phyloP scores from a whole-genome alignment of 2,797 vertebrate species.

The Melanotaenia parkinsoni region DNA sequence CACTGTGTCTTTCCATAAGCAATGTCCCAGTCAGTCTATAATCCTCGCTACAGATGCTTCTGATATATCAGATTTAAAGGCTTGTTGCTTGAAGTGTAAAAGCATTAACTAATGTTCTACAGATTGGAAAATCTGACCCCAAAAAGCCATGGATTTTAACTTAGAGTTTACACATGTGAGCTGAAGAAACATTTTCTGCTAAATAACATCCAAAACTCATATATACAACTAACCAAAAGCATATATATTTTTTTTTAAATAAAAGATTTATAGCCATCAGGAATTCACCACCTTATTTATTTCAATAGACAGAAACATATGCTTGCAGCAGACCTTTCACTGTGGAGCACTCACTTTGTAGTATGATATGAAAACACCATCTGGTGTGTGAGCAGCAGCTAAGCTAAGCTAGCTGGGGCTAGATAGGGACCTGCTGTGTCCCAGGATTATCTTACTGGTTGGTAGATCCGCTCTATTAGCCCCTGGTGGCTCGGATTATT shows the following conservation, averaged over 20 bases:
- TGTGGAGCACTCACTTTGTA: conserved; percentile 79
- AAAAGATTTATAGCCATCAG: conserved; percentile 31
- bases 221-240: not conserved
- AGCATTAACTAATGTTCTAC: not conserved
- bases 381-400: conserved; percentile 78
- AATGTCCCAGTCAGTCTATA: not conserved
- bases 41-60: not conserved
- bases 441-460: conserved; percentile 80
- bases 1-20: not conserved
- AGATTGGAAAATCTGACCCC: not conserved
- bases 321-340: conserved; percentile 80
- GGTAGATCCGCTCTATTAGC: conserved; percentile 74
- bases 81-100: not conserved
- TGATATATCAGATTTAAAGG: not conserved
- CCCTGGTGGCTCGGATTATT: conserved; percentile 75
- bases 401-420: conserved; percentile 70
- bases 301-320: conserved; percentile 79
- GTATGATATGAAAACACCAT: conserved; percentile 87
- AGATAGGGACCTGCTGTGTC: conserved; percentile 76
- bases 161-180: not conserved
- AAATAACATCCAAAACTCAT: not conserved
- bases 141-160: not conserved
- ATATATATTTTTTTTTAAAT: not conserved
- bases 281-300: conserved; percentile 66
- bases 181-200: not conserved